Conservation (phyloP, 1,140 invertebrate species). For the Oedothorax gibbosus region DNA sequence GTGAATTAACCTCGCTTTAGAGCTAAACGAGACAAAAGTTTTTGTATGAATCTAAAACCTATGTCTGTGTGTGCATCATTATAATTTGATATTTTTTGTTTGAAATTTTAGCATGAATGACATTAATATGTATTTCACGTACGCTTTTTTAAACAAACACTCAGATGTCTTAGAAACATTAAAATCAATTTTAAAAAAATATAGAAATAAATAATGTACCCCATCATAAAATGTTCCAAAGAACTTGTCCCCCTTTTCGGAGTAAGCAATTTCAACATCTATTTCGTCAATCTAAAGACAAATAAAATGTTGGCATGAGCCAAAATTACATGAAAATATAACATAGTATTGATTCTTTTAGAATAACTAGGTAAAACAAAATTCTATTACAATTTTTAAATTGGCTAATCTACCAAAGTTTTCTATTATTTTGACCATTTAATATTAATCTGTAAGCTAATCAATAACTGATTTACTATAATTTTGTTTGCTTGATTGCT, state of each 20-base stretch:
- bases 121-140: too few relatives aligned
- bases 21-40: too few relatives aligned
- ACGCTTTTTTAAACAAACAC: background rate
- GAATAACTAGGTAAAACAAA: background rate
- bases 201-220: constrained; percentile 16
- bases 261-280: constrained; percentile 3
- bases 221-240: constrained; percentile 23
- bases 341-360: background rate
- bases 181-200: background rate
- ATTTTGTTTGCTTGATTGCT: too few relatives aligned
- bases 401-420: background rate
- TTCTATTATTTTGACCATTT: background rate
- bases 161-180: background rate
- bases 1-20: too few relatives aligned
- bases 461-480: background rate
- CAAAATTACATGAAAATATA: background rate
- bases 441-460: background rate
- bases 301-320: background rate
- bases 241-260: constrained; percentile 22
- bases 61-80: too few relatives aligned
- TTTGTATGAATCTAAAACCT: too few relatives aligned
- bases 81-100: too few relatives aligned
- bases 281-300: constrained; percentile 31
- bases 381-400: too few relatives aligned
- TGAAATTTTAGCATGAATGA: too few relatives aligned